phyloP scores from a whole-genome alignment of 2,113 vertebrate genomes.

The Melozone crissalis region DNA sequence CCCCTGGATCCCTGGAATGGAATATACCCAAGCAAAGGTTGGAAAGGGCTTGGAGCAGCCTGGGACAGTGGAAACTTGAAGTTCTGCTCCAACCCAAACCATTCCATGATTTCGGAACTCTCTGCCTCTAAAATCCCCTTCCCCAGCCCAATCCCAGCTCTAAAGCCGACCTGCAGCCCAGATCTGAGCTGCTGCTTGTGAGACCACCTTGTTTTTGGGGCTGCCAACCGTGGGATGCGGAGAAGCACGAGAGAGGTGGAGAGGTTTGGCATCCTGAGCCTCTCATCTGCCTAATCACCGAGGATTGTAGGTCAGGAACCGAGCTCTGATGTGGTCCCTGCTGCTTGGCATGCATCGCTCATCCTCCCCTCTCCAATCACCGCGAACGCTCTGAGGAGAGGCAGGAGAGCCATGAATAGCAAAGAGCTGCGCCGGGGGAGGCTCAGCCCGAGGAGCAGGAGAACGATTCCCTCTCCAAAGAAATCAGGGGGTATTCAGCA shows the following conservation, averaged over 20 bases:
- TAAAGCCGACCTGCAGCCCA: background rate
- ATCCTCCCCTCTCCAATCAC: slow-evolving; percentile 17
- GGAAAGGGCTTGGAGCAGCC: no score
- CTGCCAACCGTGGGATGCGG: background rate
- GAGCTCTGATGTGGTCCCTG: background rate
- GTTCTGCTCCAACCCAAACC: background rate
- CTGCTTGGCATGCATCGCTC: slow-evolving; percentile 38
- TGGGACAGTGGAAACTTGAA: background rate
- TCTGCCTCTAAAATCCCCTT: background rate
- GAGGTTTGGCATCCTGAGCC: background rate
- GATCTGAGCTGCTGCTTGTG: background rate
- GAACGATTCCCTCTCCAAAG: background rate
- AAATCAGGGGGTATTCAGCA: slow-evolving; percentile 53
- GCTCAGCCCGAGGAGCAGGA: slow-evolving; percentile 1
- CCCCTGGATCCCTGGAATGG: no score
- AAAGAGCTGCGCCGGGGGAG: background rate
- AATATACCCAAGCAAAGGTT: no score
- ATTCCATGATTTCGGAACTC: background rate
- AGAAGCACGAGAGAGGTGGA: background rate
- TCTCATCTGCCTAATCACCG: background rate
- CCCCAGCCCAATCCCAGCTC: background rate
- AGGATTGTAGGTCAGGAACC: background rate
- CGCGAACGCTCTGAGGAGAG: background rate
- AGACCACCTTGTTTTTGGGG: background rate
- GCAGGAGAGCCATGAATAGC: slow-evolving; percentile 44